Percentiles rank a stretch among this genome's conserved stretches.
Evolutionary conservation across 2,888 invertebrate genomes (phyloP).

Genomic region (Apotomis turbidana): DNA sequence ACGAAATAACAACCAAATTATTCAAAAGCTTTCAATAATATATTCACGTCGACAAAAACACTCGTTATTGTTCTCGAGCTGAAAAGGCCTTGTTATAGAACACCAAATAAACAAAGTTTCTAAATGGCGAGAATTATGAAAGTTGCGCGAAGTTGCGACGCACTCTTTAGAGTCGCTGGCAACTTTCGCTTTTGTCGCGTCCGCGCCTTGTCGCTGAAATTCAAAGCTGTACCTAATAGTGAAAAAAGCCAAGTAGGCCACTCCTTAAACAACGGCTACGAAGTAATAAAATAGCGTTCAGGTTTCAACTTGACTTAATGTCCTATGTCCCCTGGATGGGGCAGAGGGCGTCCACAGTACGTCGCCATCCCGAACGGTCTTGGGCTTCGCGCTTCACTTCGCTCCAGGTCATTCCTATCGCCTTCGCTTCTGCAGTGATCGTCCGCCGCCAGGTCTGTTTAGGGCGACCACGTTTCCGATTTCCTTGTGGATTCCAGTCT

Average conservation of each 20-base stretch:
- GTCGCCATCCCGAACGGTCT: too few relatives aligned
- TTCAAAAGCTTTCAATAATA: too few relatives aligned
- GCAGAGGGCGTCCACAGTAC: too few relatives aligned
- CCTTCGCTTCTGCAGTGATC: too few relatives aligned
- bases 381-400: too few relatives aligned
- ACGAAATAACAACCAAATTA: neutral
- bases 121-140: constrained; percentile 34
- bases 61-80: constrained; percentile 11
- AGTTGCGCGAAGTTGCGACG: constrained; percentile 24
- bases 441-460: too few relatives aligned
- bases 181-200: constrained; percentile 22
- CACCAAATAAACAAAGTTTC: constrained; percentile 23
- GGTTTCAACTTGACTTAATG: too few relatives aligned
- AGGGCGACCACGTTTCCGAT: too few relatives aligned
- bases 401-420: too few relatives aligned
- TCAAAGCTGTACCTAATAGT: constrained; percentile 5
- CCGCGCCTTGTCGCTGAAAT: constrained; percentile 14
- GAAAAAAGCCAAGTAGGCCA: neutral
- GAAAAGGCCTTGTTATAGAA: constrained; percentile 3
- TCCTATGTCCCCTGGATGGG: too few relatives aligned
- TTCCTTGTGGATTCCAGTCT: too few relatives aligned
- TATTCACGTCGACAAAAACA: neutral
- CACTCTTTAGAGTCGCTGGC: constrained; percentile 27
- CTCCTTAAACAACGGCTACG: neutral
- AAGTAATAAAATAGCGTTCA: too few relatives aligned